Percentiles rank a stretch among this genome's conserved stretches.
phyloP scores from a whole-genome alignment of 2,888 invertebrate genomes.

The Nephrotoma flavescens region DNA sequence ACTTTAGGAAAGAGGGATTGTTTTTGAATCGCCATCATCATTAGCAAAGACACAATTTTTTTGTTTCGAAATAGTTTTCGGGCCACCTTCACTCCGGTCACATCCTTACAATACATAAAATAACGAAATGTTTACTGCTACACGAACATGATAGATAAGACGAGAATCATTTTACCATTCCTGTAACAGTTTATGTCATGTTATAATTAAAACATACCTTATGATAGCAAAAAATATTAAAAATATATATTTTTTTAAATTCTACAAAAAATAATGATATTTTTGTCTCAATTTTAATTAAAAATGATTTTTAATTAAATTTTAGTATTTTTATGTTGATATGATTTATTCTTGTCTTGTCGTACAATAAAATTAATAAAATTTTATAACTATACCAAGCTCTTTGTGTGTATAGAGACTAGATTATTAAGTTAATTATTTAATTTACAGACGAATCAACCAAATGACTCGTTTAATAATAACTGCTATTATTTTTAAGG shows the following conservation, averaged over 20 bases:
- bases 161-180: too few relatives aligned
- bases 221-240: not conserved
- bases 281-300: not conserved
- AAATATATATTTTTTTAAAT: not conserved
- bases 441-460: not conserved
- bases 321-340: not conserved
- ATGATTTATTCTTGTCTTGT: not conserved
- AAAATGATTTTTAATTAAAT: not conserved
- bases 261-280: not conserved
- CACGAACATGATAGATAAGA: too few relatives aligned
- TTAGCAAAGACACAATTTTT: too few relatives aligned
- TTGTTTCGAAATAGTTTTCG: too few relatives aligned
- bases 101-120: too few relatives aligned
- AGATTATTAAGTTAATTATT: not conserved
- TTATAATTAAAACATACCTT: not conserved
- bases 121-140: too few relatives aligned
- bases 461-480: not conserved
- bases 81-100: too few relatives aligned
- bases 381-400: not conserved
- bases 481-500: not conserved
- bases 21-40: too few relatives aligned
- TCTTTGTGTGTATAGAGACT: not conserved
- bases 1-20: too few relatives aligned
- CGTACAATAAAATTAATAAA: not conserved
- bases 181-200: too few relatives aligned